Base-by-base conservation (phyloP, 2,888 invertebrate genomes). In the Caenorhabditis drosophilae region DNA sequence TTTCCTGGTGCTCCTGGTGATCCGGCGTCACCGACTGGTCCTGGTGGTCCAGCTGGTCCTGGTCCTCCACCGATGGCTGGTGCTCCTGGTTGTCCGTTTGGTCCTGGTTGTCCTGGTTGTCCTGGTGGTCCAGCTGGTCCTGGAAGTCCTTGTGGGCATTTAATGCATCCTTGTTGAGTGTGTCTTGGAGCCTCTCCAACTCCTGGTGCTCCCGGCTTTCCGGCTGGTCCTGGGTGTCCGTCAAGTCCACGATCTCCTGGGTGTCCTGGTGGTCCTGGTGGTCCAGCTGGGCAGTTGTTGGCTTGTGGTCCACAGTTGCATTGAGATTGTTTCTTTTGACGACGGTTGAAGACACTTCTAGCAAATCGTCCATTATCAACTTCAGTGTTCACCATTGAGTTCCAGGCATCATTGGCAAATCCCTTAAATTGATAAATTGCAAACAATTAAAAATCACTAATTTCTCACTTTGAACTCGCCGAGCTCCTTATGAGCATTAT, bases 181-280 rank as follows among this genome's bases (percentile, higher is more conserved):
- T 41, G 48, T 55, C 55, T 42, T 31, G 47, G 52, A 18, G 56
- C 59, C n/a, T n/a, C n/a, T n/a, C n/a, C n/a, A 23, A 56, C 56
- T 60, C 66, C 66, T 49, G 55, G 56, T 15, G 25, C 45, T 56
- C 60, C 60, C 50, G 60, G 66, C 51, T 56, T 55, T 56, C 60
- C 63, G 25, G 64, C 58, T 34, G 45, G 54, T 54, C 69, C 70
- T 54, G 67, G 61, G 25, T 62, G 51, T 51, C 54, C 67, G 40
- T 61, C 61, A 18, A 53, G 47, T 68, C 68, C 68, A 35, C 49
- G 49, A n/a, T 68, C 63, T 64, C 67, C 67, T 45, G 56, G 53
- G 7, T 53, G 50, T 67, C 75, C 75, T 38, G 67, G 74, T 20
- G 73, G 68, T 55, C 76, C 76, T 40, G 64, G 67, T 44, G 69